These are phyloP conservation scores for Coptodon bakossiorum DNA, from an alignment of 2,113 vertebrate genomes.

Conservation along the genomic window DNA sequence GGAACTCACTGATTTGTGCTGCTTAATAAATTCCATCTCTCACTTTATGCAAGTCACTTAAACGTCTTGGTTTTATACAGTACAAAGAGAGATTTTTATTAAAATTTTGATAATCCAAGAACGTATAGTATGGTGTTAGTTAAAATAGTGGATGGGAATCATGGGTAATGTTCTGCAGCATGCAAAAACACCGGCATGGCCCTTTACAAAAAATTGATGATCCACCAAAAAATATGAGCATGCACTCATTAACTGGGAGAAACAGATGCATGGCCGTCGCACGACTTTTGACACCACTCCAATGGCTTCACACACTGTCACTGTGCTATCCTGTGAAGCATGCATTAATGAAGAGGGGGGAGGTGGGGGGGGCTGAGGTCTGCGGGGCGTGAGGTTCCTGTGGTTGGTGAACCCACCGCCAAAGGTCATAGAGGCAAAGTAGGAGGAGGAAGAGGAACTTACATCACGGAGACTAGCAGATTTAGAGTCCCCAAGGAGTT, in stretches of 20 bases:
- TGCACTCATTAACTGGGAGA: conserved; percentile 49
- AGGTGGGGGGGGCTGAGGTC: not conserved
- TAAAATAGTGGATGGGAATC: not conserved
- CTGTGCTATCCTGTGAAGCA: conserved; percentile 63
- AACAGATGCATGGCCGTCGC: conserved; percentile 36
- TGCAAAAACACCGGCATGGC: conserved; percentile 45
- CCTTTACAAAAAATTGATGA: conserved; percentile 46
- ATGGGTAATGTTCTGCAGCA: conserved; percentile 31
- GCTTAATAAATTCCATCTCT: not conserved
- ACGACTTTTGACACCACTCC: conserved; percentile 41
- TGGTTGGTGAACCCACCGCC: conserved; percentile 44
- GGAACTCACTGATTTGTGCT: not conserved
- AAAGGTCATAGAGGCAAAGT: conserved; percentile 66
- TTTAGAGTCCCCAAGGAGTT: conserved; percentile 98
- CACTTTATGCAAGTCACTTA: not conserved
- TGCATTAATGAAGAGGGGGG: conserved; percentile 55
- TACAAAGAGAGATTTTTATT: not conserved
- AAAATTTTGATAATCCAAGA: not conserved
- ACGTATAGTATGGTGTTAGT: not conserved
- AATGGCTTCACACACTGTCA: conserved; percentile 42
- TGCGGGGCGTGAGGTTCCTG: conserved; percentile 40
- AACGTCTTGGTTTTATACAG: not conserved
- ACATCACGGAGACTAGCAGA: conserved; percentile 91
- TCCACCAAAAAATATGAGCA: conserved; percentile 37
- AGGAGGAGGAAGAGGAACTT: conserved; percentile 83